Conservation (phyloP, 2,888 invertebrate genomes). For the Leptothorax acervorum region DNA sequence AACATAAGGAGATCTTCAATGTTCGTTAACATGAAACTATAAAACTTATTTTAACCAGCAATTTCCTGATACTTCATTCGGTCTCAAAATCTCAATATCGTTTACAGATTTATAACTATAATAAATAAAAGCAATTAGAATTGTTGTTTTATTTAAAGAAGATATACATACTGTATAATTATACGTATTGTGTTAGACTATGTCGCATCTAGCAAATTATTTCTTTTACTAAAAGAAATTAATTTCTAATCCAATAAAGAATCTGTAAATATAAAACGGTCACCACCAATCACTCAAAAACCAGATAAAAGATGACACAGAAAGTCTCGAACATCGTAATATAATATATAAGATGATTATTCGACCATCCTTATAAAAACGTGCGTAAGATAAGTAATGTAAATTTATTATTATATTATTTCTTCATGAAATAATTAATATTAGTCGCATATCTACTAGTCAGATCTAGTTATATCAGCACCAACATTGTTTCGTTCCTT, state of each 20-base stretch:
- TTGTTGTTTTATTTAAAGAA: not conserved
- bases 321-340: not conserved
- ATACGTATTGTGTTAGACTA: not conserved
- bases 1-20: slow-evolving; percentile 23
- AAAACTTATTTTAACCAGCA: not conserved
- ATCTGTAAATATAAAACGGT: not conserved
- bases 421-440: not conserved
- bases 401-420: not conserved
- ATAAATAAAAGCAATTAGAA: not conserved
- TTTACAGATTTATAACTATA: not conserved
- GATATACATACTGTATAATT: not conserved
- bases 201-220: not conserved
- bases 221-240: not conserved
- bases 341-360: not conserved
- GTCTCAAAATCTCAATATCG: not conserved
- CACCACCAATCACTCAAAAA: not conserved
- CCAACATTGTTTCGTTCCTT: not conserved
- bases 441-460: not conserved
- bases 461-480: not conserved
- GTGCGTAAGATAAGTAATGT: not conserved
- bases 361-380: not conserved
- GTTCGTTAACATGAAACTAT: slow-evolving; percentile 38
- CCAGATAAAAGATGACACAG: not conserved
- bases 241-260: not conserved
- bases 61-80: not conserved